phyloP scores from a whole-genome alignment of 2,888 invertebrate species.

The Pecten maximus region DNA sequence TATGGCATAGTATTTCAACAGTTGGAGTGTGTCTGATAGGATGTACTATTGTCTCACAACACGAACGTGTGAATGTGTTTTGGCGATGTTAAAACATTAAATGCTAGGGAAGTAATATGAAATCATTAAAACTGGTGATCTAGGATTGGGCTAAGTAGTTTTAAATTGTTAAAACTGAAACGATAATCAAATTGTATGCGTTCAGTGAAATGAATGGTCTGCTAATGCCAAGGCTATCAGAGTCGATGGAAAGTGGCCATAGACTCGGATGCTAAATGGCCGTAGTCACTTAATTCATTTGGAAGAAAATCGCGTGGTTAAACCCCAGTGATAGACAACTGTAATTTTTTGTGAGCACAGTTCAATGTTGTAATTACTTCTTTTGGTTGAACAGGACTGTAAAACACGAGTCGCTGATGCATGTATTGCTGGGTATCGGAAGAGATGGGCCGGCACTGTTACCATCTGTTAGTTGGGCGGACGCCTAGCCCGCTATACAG shows the following conservation, averaged over 20 bases:
- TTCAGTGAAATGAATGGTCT: background rate
- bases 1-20: conserved; percentile 8
- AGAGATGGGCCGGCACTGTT: background rate
- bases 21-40: background rate
- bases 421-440: background rate
- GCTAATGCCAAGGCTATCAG: background rate
- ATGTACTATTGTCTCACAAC: background rate
- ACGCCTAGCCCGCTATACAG: background rate
- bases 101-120: background rate
- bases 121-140: background rate
- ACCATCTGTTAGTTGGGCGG: conserved; percentile 10
- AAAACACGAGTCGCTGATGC: background rate
- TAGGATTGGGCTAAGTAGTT: background rate
- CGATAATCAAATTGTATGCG: conserved; percentile 5
- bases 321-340: conserved; percentile 24
- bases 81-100: background rate
- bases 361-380: conserved; percentile 30
- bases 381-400: conserved; percentile 9
- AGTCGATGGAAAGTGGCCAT: background rate
- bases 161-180: conserved; percentile 28
- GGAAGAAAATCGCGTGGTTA: conserved; percentile 20
- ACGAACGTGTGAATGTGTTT: background rate
- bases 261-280: conserved; percentile 17
- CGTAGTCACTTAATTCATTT: conserved; percentile 22
- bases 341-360: conserved; percentile 25